These are phyloP conservation scores for Lepidonotus clava DNA, from an alignment of 2,888 invertebrate genomes.

Conservation along the genomic window DNA sequence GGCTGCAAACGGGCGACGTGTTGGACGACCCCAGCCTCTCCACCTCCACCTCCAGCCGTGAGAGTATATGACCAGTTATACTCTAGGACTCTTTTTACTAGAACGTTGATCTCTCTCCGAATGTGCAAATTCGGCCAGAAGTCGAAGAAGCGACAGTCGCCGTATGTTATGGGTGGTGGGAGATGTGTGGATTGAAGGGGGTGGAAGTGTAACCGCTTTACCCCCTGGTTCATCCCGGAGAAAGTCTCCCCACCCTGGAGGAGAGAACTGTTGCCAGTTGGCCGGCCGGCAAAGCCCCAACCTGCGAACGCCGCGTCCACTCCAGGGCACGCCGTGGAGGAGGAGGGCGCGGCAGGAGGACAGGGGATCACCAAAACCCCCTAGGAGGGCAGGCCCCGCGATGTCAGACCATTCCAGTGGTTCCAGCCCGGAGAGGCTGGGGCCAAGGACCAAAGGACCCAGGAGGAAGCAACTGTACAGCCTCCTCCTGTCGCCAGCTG, in stretches of 20 bases:
- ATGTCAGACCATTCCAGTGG: not conserved
- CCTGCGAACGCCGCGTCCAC: not conserved
- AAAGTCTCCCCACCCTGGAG: not conserved
- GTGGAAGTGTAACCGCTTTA: not conserved
- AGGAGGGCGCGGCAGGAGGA: no score
- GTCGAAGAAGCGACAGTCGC: not conserved
- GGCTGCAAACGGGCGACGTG: slow-evolving; percentile 76
- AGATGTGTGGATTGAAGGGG: not conserved
- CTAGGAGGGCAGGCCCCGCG: not conserved
- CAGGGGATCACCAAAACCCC: not conserved
- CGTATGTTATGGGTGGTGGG: not conserved
- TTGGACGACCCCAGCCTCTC: slow-evolving; percentile 47
- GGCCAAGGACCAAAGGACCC: no score
- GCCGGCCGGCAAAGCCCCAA: not conserved
- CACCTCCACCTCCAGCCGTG: slow-evolving; percentile 44
- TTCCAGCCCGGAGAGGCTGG: no score
- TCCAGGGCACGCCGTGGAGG: not conserved
- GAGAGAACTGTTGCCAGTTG: not conserved
- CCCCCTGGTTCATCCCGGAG: not conserved
- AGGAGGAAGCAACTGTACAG: no score
- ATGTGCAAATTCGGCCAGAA: not conserved
- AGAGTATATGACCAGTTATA: slow-evolving; percentile 54
- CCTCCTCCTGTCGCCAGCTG: no score
- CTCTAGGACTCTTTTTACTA: slow-evolving; percentile 33
- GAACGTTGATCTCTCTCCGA: slow-evolving; percentile 11